Evolutionary conservation across 2,113 vertebrate species (phyloP).

Genomic region (Hemiscyllium ocellatum): DNA sequence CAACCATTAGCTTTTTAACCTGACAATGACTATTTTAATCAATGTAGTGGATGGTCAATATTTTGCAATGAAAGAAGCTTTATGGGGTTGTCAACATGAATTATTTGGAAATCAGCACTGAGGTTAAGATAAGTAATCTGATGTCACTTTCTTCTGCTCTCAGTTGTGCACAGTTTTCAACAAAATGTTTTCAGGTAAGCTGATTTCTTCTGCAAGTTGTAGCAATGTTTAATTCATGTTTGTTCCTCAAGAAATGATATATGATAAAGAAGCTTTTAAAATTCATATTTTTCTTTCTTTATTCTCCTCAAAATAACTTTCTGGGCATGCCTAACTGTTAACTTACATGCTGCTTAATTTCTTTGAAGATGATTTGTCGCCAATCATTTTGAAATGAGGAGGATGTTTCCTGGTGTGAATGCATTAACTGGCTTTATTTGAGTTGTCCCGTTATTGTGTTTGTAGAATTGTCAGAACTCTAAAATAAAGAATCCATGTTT

Average conservation of each 20-base stretch:
- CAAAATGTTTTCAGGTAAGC: background rate
- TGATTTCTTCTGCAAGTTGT: background rate
- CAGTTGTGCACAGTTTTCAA: background rate
- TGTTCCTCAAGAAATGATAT: background rate
- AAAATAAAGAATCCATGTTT: background rate
- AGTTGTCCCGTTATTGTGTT: background rate
- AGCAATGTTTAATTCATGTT: conserved; percentile 15
- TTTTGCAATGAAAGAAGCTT: background rate
- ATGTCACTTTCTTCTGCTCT: background rate
- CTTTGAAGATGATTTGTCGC: background rate
- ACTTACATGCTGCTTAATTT: background rate
- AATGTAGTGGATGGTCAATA: background rate
- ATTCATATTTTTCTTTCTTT: background rate
- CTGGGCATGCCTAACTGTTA: background rate
- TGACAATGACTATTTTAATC: background rate
- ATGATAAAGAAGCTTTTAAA: background rate
- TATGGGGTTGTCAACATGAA: background rate
- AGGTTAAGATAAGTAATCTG: background rate
- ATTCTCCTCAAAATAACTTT: background rate
- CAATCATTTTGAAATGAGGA: background rate
- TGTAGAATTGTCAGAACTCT: background rate
- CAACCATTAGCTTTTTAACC: background rate
- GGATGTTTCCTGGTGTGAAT: background rate
- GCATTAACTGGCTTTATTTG: conserved; percentile 17
- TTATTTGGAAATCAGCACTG: background rate